A percentile compares a stretch with the other conserved stretches of the same genome.
These are phyloP conservation scores for Calidris pygmaea DNA, from an alignment of 2,113 vertebrate species.

Conservation along the genomic window DNA sequence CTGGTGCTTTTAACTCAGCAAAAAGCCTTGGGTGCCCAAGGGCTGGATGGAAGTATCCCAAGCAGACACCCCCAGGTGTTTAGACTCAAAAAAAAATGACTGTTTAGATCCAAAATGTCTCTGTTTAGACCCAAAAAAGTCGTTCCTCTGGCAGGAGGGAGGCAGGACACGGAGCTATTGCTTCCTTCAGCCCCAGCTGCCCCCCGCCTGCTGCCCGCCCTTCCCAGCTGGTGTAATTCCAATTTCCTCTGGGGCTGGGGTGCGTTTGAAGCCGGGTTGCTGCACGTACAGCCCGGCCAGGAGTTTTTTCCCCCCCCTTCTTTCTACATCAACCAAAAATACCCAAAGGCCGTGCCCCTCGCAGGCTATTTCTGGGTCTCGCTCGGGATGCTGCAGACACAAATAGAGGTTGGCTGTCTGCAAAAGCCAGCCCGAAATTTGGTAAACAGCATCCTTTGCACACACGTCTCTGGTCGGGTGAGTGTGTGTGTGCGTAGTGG, in stretches of 20 bases:
- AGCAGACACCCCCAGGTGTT: not conserved
- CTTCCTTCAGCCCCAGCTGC: not conserved
- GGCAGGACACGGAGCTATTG: no score
- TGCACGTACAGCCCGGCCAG: not conserved
- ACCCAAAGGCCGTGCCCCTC: not conserved
- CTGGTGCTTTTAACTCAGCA: not conserved
- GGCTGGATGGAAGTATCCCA: not conserved
- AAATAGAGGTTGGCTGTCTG: no score
- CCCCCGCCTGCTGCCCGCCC: not conserved
- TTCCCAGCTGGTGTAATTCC: not conserved
- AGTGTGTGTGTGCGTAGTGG: accelerated
- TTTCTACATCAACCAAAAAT: not conserved
- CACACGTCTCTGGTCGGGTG: accelerated
- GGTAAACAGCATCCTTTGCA: not conserved
- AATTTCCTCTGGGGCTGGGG: accelerated
- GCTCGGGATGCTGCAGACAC: not conserved
- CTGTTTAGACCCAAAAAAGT: no score
- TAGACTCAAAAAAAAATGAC: not conserved
- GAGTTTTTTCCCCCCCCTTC: not conserved
- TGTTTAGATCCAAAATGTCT: no score
- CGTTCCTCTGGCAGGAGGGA: no score
- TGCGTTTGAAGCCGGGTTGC: not conserved
- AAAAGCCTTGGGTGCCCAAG: not conserved
- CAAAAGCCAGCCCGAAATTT: not conserved
- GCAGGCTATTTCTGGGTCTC: not conserved